Evolutionary conservation across 2,888 invertebrate genomes (phyloP).

Genomic region (Dermolepida albohirtum): DNA sequence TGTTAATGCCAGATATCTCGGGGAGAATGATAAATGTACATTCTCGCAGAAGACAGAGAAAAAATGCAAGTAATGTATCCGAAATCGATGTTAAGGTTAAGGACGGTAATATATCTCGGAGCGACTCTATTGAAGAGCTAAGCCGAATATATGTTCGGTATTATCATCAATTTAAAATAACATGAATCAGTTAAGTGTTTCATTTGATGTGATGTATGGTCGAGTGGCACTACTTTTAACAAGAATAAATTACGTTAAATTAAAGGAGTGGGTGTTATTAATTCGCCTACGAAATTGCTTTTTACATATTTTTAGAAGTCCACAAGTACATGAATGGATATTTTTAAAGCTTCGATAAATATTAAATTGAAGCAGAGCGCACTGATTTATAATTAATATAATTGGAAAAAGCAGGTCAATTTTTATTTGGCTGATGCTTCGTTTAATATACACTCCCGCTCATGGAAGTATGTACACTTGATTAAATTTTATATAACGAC

Average conservation of each 20-base stretch:
- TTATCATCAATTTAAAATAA: slow-evolving; percentile 37
- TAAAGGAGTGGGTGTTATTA: slow-evolving; percentile 19
- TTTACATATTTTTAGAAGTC: too few species aligned
- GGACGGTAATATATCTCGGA: slow-evolving; percentile 24
- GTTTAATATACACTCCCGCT: too few species aligned
- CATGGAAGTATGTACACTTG: too few species aligned
- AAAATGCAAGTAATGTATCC: slow-evolving; percentile 33
- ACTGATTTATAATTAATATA: too few species aligned
- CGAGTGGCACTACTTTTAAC: slow-evolving; percentile 15
- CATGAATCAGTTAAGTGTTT: slow-evolving; percentile 30
- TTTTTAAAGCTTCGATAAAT: too few species aligned
- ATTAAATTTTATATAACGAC: too few species aligned
- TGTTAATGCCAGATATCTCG: slow-evolving; percentile 28
- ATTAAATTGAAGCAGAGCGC: too few species aligned
- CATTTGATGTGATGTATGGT: slow-evolving; percentile 25
- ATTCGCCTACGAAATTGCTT: not conserved
- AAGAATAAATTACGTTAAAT: slow-evolving; percentile 29
- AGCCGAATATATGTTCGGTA: slow-evolving; percentile 20
- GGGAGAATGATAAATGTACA: slow-evolving; percentile 28
- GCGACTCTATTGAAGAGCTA: slow-evolving; percentile 26
- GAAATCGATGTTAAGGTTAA: slow-evolving; percentile 34
- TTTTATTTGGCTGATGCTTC: too few species aligned
- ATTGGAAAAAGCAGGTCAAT: too few species aligned
- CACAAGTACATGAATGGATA: too few species aligned
- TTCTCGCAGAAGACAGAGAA: slow-evolving; percentile 19